Evolutionary conservation across 2,797 vertebrate species (phyloP).

Genomic region (Arremon aurantiirostris): DNA sequence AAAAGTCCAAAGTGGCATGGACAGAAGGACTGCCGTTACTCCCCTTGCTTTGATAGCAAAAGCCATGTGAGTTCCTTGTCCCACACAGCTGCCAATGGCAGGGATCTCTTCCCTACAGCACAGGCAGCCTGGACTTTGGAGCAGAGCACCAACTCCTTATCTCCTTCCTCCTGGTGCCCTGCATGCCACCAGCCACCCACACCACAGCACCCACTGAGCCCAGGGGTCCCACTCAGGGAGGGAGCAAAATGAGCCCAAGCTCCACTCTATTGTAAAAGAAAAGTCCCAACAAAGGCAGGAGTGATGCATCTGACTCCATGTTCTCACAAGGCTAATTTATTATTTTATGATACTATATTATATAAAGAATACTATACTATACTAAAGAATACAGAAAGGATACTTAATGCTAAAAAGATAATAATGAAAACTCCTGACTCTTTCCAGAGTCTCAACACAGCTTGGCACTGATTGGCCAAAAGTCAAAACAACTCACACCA

Average conservation of each 20-base stretch:
- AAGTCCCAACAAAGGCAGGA: too few relatives aligned
- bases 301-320: too few relatives aligned
- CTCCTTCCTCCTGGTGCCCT: neutral
- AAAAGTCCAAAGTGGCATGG: neutral
- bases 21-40: neutral
- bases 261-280: neutral
- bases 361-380: too few relatives aligned
- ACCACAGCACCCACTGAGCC: fast-evolving
- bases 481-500: too few relatives aligned
- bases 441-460: too few relatives aligned
- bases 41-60: neutral
- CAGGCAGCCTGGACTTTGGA: neutral
- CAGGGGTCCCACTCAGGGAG: neutral
- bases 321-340: too few relatives aligned
- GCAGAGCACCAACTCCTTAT: neutral
- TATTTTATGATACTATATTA: too few relatives aligned
- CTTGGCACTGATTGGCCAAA: too few relatives aligned
- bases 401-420: too few relatives aligned
- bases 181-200: fast-evolving
- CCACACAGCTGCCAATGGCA: fast-evolving
- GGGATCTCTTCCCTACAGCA: neutral
- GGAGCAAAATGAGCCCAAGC: neutral
- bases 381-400: too few relatives aligned
- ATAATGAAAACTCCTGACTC: too few relatives aligned
- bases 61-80: fast-evolving